phyloP scores from a whole-genome alignment of 2,888 invertebrate species.

The Adelphocoris suturalis region DNA sequence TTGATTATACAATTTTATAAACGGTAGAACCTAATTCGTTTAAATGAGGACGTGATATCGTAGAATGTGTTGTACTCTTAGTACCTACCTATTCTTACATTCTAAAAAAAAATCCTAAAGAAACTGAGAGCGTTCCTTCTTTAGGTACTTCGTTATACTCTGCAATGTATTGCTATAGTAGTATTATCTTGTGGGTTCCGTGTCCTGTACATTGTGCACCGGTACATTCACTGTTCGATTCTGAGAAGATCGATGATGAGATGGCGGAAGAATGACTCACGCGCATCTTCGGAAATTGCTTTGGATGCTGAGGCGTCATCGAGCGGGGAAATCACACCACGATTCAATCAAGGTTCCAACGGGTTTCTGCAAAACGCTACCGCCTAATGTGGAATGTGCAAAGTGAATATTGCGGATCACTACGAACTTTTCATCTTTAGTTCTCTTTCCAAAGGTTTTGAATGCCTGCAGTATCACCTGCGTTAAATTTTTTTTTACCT shows the following conservation, averaged over 20 bases:
- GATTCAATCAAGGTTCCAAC: slow-evolving; percentile 25
- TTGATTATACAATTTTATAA: too few relatives aligned
- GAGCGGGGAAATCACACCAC: slow-evolving; percentile 13
- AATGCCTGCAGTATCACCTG: too few relatives aligned
- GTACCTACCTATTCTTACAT: too few relatives aligned
- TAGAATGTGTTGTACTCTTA: too few relatives aligned
- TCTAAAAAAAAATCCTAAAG: too few relatives aligned
- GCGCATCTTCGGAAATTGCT: slow-evolving; percentile 22
- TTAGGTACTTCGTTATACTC: too few relatives aligned
- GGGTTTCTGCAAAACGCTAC: not conserved
- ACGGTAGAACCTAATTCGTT: too few relatives aligned
- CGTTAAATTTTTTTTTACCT: too few relatives aligned
- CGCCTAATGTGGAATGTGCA: not conserved
- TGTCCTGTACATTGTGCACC: not conserved
- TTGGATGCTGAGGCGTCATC: slow-evolving; percentile 12
- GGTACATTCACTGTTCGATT: slow-evolving; percentile 7
- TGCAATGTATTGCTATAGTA: too few relatives aligned
- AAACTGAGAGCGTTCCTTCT: too few relatives aligned
- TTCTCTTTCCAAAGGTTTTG: too few relatives aligned
- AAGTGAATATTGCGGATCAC: not conserved
- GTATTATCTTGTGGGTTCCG: not conserved
- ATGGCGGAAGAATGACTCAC: not conserved
- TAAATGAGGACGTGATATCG: too few relatives aligned
- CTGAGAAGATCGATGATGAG: not conserved
- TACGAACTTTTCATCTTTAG: not conserved